Base-by-base conservation (phyloP, 2,888 invertebrate genomes). In the Orthonevra nobilis region DNA sequence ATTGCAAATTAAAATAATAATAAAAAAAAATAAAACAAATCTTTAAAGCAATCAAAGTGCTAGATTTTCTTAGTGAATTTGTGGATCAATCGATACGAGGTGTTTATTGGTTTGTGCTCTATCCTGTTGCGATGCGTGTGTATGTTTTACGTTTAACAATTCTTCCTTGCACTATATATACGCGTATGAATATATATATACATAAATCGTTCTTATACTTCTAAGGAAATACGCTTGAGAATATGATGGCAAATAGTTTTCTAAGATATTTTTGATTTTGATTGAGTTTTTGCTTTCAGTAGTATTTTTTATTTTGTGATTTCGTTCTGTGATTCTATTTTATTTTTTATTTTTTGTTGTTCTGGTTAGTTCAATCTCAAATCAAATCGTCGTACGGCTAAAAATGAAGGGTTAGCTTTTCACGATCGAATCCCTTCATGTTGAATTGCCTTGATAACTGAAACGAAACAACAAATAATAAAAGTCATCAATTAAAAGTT, bases 341-440 rank as follows among this genome's bases (percentile, higher is more conserved):
- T 34, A 15, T 48, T 42, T 30, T 46, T 32, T 17, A 15, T 44
- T 12, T 0, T 17, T 36, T 50, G 3, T 38, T 19, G 4, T 2
- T 50, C 12, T n/a, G n/a, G n/a, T 54, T 38, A 32, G 40, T 73
- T 61, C 66, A 79, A 73, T 40, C 46, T 68, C 66, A 79, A 73
- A 73, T 73, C 73, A 73, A 79, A 79, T 79, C 73, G 73, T 72
- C 64, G 72, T 60, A 14, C 54, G 66, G 79, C 73, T 79, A 79
- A 60, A 44, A 77, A 79, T 73, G 72, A 79, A 73, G 79, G 79
- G 73, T 60, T 60, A 73, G 66, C 79, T 79, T 68, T 73, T 73
- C 81, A 48, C 81, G 68, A 69, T 82, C 79, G 36, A 58, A 70
- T 66, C 77, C 81, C 82, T 81, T 83, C 83, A 83, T 83, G 77